Evolutionary conservation across 2,797 vertebrate genomes (phyloP), one percentile per base, ranked within the genome.

Genomic region (Sebastolobus altivelis): DNA sequence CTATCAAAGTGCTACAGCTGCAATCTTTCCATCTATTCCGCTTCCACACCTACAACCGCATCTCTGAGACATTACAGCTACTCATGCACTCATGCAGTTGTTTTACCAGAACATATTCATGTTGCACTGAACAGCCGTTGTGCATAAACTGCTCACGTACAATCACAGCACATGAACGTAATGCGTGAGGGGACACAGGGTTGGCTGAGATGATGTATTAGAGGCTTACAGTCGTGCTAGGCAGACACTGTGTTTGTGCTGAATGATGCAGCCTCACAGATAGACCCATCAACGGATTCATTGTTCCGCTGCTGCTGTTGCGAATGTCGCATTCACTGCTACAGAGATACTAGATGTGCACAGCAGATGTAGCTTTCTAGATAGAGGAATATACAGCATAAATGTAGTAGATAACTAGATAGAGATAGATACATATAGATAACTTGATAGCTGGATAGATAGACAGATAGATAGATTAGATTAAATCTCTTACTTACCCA

Each of bases 401-500:
- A 13, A 65, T 40, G 61, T 13, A 46, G 22, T 6, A 49, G 40
- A 35, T 54, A n/a, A 7, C 6, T 38, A 59, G 20, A 65, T 40
- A 27, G 5, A 29, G 29, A 33, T 9, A 40, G 20, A 63, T 22
- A 8, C 3, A 10, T 8, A 7, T 13, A 33, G 54, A 55, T 55
- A 11, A 55, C 22, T 1, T n/a, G 25, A 59, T 22, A 80, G 58
- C 66, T 67, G 25, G 46, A 72, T 40, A 33, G 13, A 49, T 20
- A 35, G 52, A 49, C n/a, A 25, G 56, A 83, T 60, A 38, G 27
- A 73, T 27, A 71, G 77, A 71, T 46, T 25, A 61, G 67, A 83
- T 46, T 18, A 55, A 8, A 25, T 38, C 5, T 79, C 29, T 69
- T 85, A 13, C 92, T 94, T 92, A 99, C 99, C 99, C 75, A 99